Percentiles rank a stretch among this genome's conserved stretches.
These are phyloP conservation scores for Saturnia japonica DNA, from an alignment of 2,888 invertebrate genomes.

Conservation along the genomic window DNA sequence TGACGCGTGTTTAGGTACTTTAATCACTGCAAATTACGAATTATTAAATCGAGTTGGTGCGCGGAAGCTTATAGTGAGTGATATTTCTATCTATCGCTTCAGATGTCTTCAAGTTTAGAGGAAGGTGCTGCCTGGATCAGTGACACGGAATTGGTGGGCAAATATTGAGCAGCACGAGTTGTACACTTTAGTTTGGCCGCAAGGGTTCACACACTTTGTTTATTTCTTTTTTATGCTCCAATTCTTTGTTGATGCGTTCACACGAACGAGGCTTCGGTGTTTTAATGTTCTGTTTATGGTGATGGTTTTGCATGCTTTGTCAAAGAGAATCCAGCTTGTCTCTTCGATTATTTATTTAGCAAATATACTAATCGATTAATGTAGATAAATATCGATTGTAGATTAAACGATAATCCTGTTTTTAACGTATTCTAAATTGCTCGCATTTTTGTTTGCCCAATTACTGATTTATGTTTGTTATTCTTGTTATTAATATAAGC, in stretches of 20 bases:
- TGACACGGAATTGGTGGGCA: conserved; percentile 77
- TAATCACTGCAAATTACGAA: neutral
- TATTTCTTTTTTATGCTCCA: conserved; percentile 28
- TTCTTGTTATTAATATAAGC: too few species aligned
- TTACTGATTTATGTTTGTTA: too few species aligned
- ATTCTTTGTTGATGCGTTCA: conserved; percentile 21
- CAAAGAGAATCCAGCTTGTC: neutral
- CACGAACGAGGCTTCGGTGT: conserved; percentile 19
- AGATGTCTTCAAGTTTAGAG: conserved; percentile 76
- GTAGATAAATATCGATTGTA: neutral
- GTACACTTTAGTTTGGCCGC: conserved; percentile 38
- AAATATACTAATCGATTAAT: neutral
- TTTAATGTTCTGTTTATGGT: conserved; percentile 28
- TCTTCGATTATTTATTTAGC: neutral
- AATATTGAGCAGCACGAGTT: conserved; percentile 49
- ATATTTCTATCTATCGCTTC: conserved; percentile 32
- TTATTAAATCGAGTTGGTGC: neutral
- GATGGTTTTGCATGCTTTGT: conserved; percentile 24
- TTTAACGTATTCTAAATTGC: too few species aligned
- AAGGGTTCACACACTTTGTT: conserved; percentile 46
- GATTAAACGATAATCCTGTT: too few species aligned
- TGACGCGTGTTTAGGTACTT: neutral
- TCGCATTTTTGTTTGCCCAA: too few species aligned
- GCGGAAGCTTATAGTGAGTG: conserved; percentile 3
- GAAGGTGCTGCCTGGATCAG: conserved; percentile 74